A percentile compares a stretch with the other conserved stretches of the same genome.
Conservation (phyloP, 2,113 vertebrate genomes). For the Rynchops niger region DNA sequence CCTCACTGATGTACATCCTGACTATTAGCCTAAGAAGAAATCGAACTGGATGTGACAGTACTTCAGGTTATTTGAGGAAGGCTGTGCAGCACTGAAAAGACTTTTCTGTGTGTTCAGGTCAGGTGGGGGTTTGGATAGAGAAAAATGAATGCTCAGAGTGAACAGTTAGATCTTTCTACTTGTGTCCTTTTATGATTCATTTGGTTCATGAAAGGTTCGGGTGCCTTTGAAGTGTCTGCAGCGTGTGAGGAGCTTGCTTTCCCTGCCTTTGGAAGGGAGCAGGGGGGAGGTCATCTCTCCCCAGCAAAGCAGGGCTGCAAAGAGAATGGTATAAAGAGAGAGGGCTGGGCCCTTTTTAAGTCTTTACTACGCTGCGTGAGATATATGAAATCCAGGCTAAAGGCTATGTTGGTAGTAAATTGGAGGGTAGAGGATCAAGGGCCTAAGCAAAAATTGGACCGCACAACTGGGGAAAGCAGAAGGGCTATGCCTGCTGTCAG, state of each 20-base stretch:
- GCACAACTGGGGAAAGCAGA: not conserved
- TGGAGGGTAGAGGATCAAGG: slow-evolving; percentile 2
- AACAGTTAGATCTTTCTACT: slow-evolving; percentile 33
- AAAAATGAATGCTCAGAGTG: not conserved
- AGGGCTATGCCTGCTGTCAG: not conserved
- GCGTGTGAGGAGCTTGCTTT: not conserved
- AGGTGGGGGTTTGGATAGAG: not conserved
- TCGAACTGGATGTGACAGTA: not conserved
- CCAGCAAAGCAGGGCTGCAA: not conserved
- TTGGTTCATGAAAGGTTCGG: not conserved
- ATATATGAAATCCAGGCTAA: slow-evolving; percentile 10
- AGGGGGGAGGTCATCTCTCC: not conserved
- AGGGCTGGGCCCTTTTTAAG: not conserved
- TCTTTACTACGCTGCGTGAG: not conserved
- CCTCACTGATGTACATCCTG: not conserved
- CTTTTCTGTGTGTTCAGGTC: not conserved
- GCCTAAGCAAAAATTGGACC: not conserved
- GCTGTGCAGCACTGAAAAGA: not conserved
- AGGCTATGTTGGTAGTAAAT: slow-evolving; percentile 29
- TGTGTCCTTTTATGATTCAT: slow-evolving; percentile 30
- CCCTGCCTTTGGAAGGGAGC: slow-evolving; percentile 17
- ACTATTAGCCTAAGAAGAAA: not conserved
- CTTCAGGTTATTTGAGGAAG: slow-evolving; percentile 11
- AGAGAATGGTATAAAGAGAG: not conserved
- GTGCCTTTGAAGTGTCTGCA: slow-evolving; percentile 42